These are phyloP conservation scores for Nyctibius bracteatus DNA, from an alignment of 2,113 vertebrate species.

Conservation along the genomic window DNA sequence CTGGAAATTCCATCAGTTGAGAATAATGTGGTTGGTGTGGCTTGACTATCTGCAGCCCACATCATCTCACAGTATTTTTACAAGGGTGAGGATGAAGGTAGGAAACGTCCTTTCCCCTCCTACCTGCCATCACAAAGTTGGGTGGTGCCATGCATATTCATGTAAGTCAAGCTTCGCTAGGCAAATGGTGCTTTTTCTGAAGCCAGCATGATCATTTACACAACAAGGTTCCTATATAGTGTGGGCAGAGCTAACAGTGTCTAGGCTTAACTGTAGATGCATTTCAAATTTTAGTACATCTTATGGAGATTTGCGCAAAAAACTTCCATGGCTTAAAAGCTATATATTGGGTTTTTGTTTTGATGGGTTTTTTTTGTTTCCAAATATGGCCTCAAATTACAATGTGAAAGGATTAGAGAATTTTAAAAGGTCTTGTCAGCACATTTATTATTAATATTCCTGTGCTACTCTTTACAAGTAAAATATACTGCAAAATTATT, in stretches of 20 bases:
- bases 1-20: not conserved
- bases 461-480: slow-evolving; percentile 20
- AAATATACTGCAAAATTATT: not conserved
- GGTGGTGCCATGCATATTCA: not conserved
- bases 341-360: not conserved
- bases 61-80: not conserved
- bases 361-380: not conserved
- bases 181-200: not conserved
- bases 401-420: not conserved
- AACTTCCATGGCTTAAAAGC: not conserved
- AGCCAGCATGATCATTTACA: not conserved
- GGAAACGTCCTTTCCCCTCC: not conserved
- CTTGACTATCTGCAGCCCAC: not conserved
- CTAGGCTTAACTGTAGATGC: not conserved
- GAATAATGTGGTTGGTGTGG: not conserved
- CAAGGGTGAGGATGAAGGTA: not conserved
- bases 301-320: not conserved
- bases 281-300: not conserved
- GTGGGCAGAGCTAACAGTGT: not conserved
- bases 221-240: not conserved
- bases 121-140: not conserved
- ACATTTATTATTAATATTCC: not conserved
- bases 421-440: not conserved
- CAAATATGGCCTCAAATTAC: not conserved
- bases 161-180: not conserved